These are phyloP conservation scores for Antitype chi DNA, from an alignment of 2,888 invertebrate species.

Conservation along the genomic window DNA sequence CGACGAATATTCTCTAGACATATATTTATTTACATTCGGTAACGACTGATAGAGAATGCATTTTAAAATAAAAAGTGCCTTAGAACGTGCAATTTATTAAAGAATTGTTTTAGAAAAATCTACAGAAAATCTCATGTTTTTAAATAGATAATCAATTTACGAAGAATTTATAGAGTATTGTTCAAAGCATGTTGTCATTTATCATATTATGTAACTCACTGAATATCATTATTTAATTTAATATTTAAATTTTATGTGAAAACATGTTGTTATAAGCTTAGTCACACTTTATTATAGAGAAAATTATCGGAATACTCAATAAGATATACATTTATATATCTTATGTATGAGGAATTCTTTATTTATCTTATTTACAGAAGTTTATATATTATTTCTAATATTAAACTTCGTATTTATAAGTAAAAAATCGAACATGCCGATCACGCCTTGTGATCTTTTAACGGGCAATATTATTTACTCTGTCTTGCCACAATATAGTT, in stretches of 20 bases:
- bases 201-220: constrained; percentile 41
- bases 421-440: constrained; percentile 35
- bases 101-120: constrained; percentile 43
- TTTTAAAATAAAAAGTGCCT: constrained; percentile 71
- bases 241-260: constrained; percentile 53
- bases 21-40: constrained; percentile 60
- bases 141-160: constrained; percentile 56
- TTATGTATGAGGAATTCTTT: constrained; percentile 64
- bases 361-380: constrained; percentile 55
- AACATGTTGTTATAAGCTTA: constrained; percentile 51
- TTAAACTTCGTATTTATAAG: constrained; percentile 48
- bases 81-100: constrained; percentile 61
- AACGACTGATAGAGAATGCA: constrained; percentile 65
- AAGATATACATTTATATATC: constrained; percentile 66
- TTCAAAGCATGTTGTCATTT: constrained; percentile 53
- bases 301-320: constrained; percentile 60
- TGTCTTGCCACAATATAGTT: constrained; percentile 65
- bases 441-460: constrained; percentile 43
- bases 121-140: constrained; percentile 43
- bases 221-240: constrained; percentile 57
- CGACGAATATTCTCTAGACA: constrained; percentile 45
- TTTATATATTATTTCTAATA: constrained; percentile 48
- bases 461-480: constrained; percentile 47
- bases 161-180: constrained; percentile 48
- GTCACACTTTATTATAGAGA: constrained; percentile 54